A percentile compares a stretch with the other conserved stretches of the same genome.
Evolutionary conservation across 2,113 vertebrate genomes (phyloP).

Genomic region (Tachuris rubrigastra): DNA sequence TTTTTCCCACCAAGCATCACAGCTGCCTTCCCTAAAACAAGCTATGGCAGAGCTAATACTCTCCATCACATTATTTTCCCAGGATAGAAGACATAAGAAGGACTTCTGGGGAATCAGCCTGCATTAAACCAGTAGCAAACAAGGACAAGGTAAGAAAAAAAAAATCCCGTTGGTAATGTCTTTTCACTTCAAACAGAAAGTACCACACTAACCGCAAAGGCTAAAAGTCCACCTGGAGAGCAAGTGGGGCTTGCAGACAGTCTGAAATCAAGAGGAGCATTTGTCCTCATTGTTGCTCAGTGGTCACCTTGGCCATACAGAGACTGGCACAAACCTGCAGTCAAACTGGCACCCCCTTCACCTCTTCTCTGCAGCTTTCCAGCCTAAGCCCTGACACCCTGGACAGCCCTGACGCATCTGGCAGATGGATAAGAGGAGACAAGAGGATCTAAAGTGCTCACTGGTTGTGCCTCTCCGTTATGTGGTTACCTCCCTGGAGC

Average conservation of each 20-base stretch:
- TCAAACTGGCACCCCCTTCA: neutral
- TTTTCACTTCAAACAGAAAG: neutral
- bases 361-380: neutral
- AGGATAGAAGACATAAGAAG: neutral
- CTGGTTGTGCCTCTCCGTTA: neutral
- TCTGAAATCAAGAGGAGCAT: neutral
- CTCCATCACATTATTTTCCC: neutral
- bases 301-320: neutral
- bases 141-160: neutral
- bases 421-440: neutral
- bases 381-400: neutral
- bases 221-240: neutral
- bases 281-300: neutral
- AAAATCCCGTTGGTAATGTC: neutral
- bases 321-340: neutral
- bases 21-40: neutral
- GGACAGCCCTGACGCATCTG: too few species aligned
- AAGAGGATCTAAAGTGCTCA: neutral
- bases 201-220: neutral
- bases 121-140: neutral
- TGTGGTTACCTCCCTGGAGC: neutral
- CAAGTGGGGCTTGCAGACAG: neutral
- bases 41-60: neutral
- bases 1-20: neutral
- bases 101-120: neutral